Conservation (phyloP, 2,113 vertebrate genomes). For the Azemiops feae region DNA sequence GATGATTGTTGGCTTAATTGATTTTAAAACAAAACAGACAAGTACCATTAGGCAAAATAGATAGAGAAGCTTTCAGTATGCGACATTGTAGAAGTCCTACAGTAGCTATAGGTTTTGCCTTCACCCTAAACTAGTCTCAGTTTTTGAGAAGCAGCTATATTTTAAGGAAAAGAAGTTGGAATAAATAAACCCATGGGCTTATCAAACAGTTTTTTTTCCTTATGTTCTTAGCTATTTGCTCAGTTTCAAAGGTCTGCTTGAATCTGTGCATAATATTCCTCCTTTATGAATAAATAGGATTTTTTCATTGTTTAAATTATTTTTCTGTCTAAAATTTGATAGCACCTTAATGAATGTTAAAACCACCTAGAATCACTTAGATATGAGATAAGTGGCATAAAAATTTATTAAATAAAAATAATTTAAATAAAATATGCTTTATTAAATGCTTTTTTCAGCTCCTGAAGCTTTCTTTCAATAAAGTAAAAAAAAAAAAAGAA, state of each 20-base stretch:
- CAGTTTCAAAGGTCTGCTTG: background rate
- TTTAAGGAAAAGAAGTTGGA: background rate
- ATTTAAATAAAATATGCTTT: background rate
- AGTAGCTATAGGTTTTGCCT: background rate
- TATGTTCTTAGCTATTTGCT: background rate
- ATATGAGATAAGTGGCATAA: background rate
- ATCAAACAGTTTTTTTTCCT: background rate
- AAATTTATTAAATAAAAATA: background rate
- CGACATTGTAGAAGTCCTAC: background rate
- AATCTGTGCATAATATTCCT: background rate
- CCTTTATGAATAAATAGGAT: background rate
- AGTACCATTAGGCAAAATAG: background rate
- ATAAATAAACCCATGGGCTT: background rate
- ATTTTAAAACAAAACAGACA: background rate
- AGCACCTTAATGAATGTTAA: background rate
- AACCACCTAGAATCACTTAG: background rate
- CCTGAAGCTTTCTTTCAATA: slow-evolving; percentile 21
- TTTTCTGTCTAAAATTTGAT: background rate
- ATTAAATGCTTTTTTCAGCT: slow-evolving; percentile 21
- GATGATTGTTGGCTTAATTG: background rate
- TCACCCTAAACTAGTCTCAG: background rate
- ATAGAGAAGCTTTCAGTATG: background rate
- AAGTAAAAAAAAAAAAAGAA: background rate
- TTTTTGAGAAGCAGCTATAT: background rate
- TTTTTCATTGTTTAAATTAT: background rate